Evolutionary conservation across 2,888 invertebrate genomes (phyloP).

Genomic region (Deroplatys truncata): DNA sequence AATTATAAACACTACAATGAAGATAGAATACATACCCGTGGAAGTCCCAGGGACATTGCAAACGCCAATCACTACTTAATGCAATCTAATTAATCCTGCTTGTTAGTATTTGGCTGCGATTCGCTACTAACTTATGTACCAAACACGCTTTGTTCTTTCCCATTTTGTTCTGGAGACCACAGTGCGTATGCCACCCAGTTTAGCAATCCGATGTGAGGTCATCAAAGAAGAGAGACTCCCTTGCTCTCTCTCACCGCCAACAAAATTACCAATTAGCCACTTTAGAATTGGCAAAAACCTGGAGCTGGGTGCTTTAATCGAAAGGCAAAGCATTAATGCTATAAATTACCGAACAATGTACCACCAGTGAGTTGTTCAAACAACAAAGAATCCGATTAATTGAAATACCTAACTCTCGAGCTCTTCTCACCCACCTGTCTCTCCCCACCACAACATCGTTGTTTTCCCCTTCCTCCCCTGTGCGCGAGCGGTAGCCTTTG

Average conservation of each 20-base stretch:
- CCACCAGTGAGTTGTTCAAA: background rate
- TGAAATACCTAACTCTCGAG: background rate
- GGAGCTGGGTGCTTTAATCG: background rate
- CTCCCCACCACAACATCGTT: background rate
- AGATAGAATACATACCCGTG: too few relatives aligned
- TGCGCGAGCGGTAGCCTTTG: background rate
- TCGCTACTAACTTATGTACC: background rate
- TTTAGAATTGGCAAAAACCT: background rate
- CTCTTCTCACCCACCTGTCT: background rate
- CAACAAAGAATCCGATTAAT: background rate
- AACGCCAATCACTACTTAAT: too few relatives aligned
- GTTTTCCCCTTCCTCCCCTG: background rate
- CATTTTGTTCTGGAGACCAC: background rate
- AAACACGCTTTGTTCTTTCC: background rate
- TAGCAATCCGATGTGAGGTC: background rate
- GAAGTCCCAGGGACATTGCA: too few relatives aligned
- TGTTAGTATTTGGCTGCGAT: background rate
- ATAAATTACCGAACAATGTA: background rate
- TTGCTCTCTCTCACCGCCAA: background rate
- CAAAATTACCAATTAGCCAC: conserved; percentile 11
- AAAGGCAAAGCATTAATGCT: background rate
- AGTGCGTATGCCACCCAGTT: background rate
- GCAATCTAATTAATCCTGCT: background rate
- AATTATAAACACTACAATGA: too few relatives aligned
- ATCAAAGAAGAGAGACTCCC: background rate